Evolutionary conservation across 2,113 vertebrate species (phyloP).

Genomic region (Embiotoca jacksoni): DNA sequence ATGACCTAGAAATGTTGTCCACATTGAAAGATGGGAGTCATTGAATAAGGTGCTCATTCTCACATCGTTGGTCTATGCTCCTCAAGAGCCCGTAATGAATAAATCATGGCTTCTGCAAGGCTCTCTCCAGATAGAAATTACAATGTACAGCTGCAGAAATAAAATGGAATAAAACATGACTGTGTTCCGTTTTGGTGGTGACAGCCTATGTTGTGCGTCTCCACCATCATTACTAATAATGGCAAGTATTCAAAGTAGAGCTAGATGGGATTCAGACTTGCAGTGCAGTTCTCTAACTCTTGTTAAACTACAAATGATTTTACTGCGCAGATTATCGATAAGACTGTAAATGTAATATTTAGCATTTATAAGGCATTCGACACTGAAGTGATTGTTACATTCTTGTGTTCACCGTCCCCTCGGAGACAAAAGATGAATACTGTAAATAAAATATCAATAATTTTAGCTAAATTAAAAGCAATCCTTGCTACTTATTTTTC

Average conservation of each 20-base stretch:
- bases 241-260: slow-evolving; percentile 45
- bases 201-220: slow-evolving; percentile 67
- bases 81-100: slow-evolving; percentile 78
- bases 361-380: neutral
- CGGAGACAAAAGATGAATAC: neutral
- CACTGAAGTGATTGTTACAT: neutral
- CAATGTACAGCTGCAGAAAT: slow-evolving; percentile 74
- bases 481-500: neutral
- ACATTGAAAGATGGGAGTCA: slow-evolving; percentile 77
- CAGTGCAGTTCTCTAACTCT: slow-evolving; percentile 14
- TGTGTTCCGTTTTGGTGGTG: slow-evolving; percentile 62
- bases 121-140: slow-evolving; percentile 78
- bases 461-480: neutral
- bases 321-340: neutral
- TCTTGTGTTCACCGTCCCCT: neutral
- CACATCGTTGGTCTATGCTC: slow-evolving; percentile 70
- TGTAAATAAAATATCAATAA: slow-evolving; percentile 1
- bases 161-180: slow-evolving; percentile 83
- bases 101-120: slow-evolving; percentile 78
- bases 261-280: slow-evolving; percentile 38
- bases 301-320: slow-evolving; percentile 12
- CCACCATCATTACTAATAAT: slow-evolving; percentile 63
- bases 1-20: slow-evolving; percentile 78
- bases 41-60: slow-evolving; percentile 78
- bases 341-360: slow-evolving; percentile 6